These are phyloP conservation scores for Neuroscelio doddi DNA, from an alignment of 2,888 invertebrate species.

Conservation along the genomic window DNA sequence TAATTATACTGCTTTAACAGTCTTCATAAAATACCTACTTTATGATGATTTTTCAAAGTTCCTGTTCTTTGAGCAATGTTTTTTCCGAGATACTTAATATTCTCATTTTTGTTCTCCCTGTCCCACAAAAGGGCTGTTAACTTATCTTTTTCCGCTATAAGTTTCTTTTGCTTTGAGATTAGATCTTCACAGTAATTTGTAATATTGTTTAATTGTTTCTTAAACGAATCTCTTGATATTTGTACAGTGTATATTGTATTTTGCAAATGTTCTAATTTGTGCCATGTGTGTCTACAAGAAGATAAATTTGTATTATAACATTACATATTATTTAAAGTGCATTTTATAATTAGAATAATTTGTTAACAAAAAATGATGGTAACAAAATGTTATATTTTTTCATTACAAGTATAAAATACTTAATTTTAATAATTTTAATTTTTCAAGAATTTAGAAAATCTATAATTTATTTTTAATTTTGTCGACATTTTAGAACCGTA, in stretches of 20 bases:
- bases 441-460: too few relatives aligned
- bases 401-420: too few relatives aligned
- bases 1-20: too few relatives aligned
- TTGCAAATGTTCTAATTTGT: conserved; percentile 72
- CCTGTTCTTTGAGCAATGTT: conserved; percentile 74
- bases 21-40: conserved; percentile 62
- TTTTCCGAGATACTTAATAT: conserved; percentile 68
- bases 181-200: conserved; percentile 74
- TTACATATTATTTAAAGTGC: too few relatives aligned
- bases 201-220: conserved; percentile 74
- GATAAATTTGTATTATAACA: too few relatives aligned
- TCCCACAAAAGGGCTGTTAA: conserved; percentile 55
- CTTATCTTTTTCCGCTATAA: conserved; percentile 68
- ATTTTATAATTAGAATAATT: too few relatives aligned
- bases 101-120: conserved; percentile 62
- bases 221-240: conserved; percentile 73
- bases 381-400: too few relatives aligned
- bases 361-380: too few relatives aligned
- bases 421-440: too few relatives aligned
- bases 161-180: conserved; percentile 73
- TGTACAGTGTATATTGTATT: conserved; percentile 72
- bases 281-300: conserved; percentile 71
- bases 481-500: too few relatives aligned
- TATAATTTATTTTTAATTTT: too few relatives aligned
- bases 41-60: conserved; percentile 72